Evolutionary conservation across 1,140 invertebrate genomes (phyloP).

Genomic region (Ceratoteleas bidentatus): DNA sequence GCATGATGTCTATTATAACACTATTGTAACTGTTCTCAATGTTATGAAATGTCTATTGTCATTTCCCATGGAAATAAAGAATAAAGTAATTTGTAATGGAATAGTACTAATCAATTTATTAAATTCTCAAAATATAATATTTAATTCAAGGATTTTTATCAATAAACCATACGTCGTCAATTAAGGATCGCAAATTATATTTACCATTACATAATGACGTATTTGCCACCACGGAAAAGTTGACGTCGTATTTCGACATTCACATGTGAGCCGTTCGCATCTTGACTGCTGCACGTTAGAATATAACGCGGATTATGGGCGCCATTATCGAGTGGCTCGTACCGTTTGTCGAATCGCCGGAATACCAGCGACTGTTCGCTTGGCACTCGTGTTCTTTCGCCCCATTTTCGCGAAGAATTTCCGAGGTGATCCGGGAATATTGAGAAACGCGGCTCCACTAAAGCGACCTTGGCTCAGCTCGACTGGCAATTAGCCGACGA

Average conservation of each 20-base stretch:
- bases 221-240: slow-evolving; percentile 48
- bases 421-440: slow-evolving; percentile 17
- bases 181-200: slow-evolving; percentile 28
- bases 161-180: too few relatives aligned
- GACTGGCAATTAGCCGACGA: slow-evolving; percentile 45
- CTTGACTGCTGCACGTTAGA: slow-evolving; percentile 19
- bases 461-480: slow-evolving; percentile 28
- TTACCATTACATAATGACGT: slow-evolving; percentile 45
- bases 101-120: too few relatives aligned
- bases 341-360: slow-evolving; percentile 30
- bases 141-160: too few relatives aligned
- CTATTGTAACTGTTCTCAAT: too few relatives aligned
- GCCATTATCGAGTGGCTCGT: slow-evolving; percentile 46
- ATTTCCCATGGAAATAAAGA: too few relatives aligned
- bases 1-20: too few relatives aligned
- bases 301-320: slow-evolving; percentile 47
- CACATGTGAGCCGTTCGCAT: slow-evolving; percentile 20
- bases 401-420: slow-evolving; percentile 45
- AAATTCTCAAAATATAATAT: too few relatives aligned
- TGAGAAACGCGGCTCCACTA: slow-evolving; percentile 25
- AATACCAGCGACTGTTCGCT: slow-evolving; percentile 44
- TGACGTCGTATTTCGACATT: slow-evolving; percentile 17
- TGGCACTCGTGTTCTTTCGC: slow-evolving; percentile 31
- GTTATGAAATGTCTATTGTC: too few relatives aligned
- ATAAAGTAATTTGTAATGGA: too few relatives aligned